Base-by-base conservation (phyloP, 2,113 vertebrate species). In the Pyrgilauda ruficollis region DNA sequence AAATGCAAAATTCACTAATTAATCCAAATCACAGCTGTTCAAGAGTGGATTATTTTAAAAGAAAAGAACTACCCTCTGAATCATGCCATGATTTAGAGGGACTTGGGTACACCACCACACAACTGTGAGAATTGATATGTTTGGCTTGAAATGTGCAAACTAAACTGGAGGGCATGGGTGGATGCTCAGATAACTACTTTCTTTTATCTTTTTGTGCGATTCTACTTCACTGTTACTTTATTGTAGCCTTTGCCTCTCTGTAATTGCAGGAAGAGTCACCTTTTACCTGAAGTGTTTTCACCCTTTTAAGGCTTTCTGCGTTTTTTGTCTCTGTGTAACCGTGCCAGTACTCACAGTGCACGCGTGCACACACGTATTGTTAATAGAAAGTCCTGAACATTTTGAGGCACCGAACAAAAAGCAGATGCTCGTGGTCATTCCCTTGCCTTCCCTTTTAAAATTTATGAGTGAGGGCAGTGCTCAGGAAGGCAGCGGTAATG, bases 21-120 rank as follows among this genome's bases (percentile, higher is more conserved):
- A 92, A 80, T 93, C 78, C 61, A 81, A 86, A 84, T 90, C 76
- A 61, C 73, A 94, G 85, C 83, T 90, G 90, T 75, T 94, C 44
- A 44, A 35, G 67, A 83, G 37, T 62, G 69, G 44, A 58, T 66
- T 82, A 66, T n/a, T 86, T 92, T 50, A 74, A 91, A 90, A 79
- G n/a, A 20, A 62, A 85, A 67, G 23, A 55, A 33, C 11, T 8
- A 24, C 39, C 55, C 47, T 77, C 16, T 88, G 84, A 68, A 77
- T 87, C 37, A 49, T 56, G 56, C 31, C 9, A 2, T 52, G 79
- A 81, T 89, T 92, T 75, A 58, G 72, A 56, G 44, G 17, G 28
- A 19, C 41, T 37, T 2, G 9, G 23, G 41, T 52, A 15, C 61
- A 27, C 7, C 47, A 78, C 18, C 55, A 67, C 30, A 3, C 27